A percentile compares a stretch with the other conserved stretches of the same genome.
Evolutionary conservation across 1,140 invertebrate species (phyloP).

Genomic region (Stenopsyche tienmushanensis): DNA sequence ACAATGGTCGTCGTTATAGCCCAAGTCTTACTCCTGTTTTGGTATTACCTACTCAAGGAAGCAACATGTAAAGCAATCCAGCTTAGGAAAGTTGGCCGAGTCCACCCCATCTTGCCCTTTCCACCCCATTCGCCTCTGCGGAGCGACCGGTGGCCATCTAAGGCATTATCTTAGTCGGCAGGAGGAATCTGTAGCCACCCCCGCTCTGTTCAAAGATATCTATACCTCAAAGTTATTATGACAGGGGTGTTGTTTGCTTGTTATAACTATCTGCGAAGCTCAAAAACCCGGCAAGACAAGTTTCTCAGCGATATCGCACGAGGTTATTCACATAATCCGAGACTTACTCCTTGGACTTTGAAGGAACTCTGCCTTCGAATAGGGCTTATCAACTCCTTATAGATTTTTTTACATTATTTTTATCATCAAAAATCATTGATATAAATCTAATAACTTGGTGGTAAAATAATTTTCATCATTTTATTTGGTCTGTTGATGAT

Average conservation of each 20-base stretch:
- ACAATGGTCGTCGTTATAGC: neutral
- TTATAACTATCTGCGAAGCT: conserved; percentile 40
- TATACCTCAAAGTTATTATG: conserved; percentile 43
- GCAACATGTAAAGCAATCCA: conserved; percentile 20
- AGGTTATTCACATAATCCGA: conserved; percentile 33
- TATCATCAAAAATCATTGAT: no score
- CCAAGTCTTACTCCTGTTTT: conserved; percentile 10
- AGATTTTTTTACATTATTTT: no score
- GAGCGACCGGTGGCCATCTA: no score
- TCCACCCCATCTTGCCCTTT: neutral
- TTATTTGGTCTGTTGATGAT: no score
- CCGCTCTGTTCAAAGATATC: conserved; percentile 38
- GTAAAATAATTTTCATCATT: no score
- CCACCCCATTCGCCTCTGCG: neutral
- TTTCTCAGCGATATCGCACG: conserved; percentile 37
- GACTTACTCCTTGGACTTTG: conserved; percentile 32
- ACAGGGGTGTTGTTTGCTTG: conserved; percentile 41
- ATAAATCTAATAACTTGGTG: no score
- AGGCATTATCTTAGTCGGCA: neutral
- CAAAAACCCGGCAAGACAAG: conserved; percentile 42
- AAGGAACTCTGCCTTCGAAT: conserved; percentile 13
- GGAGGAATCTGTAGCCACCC: conserved; percentile 14
- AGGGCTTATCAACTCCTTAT: conserved; percentile 3
- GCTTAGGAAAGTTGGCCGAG: conserved; percentile 13
- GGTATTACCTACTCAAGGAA: conserved; percentile 12